Conservation (phyloP, 2,797 vertebrate genomes). For the Anguilla pacifica region DNA sequence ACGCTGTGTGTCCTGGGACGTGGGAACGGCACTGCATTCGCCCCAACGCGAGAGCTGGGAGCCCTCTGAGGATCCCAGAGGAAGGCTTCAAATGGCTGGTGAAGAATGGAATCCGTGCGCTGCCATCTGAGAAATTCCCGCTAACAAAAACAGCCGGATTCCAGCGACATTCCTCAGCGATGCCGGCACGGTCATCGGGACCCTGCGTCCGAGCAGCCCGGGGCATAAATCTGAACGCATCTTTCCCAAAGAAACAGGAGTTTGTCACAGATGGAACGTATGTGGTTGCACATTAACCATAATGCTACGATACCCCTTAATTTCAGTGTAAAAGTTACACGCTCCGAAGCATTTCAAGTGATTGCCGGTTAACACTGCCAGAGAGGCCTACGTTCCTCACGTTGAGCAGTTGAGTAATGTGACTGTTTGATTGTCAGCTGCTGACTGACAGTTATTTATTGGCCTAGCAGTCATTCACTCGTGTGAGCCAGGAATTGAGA, state of each 20-base stretch:
- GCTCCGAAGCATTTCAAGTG: background rate
- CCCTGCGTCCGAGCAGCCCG: background rate
- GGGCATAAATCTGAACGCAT: background rate
- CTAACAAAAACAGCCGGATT: slow-evolving; percentile 12
- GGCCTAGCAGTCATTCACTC: slow-evolving; percentile 10
- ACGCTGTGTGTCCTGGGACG: background rate
- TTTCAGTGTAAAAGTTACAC: background rate
- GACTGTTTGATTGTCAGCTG: background rate
- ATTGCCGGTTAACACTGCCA: background rate
- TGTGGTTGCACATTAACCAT: background rate
- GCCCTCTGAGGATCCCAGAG: slow-evolving; percentile 5
- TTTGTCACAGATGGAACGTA: background rate
- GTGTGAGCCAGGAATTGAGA: slow-evolving; percentile 1
- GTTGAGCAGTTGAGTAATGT: background rate
- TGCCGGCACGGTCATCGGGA: background rate
- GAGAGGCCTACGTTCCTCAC: background rate
- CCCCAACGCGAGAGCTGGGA: background rate
- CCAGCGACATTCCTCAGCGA: background rate
- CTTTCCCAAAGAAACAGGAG: background rate
- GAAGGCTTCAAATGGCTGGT: slow-evolving; percentile 4
- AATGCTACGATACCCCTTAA: background rate
- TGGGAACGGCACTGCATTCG: background rate
- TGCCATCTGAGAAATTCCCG: background rate
- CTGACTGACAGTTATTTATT: slow-evolving; percentile 6
- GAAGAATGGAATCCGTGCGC: slow-evolving; percentile 11